phyloP scores from a whole-genome alignment of 2,797 vertebrate genomes.

The Sebastes alutus region DNA sequence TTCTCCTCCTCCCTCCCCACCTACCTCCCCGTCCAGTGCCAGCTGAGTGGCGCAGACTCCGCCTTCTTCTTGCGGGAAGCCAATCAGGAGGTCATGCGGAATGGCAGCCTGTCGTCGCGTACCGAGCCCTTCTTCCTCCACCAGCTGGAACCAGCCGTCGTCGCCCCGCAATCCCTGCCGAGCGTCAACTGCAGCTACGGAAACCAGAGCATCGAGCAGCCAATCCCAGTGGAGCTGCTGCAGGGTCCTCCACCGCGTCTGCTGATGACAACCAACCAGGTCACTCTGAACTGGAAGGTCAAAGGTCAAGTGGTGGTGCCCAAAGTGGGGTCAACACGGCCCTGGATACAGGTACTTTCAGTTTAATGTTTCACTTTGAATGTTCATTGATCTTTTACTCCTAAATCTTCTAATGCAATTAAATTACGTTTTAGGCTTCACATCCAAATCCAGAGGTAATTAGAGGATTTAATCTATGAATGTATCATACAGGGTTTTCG shows the following conservation, averaged over 20 bases:
- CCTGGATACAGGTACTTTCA: conserved; percentile 84
- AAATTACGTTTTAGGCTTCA: too few relatives aligned
- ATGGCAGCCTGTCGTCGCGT: conserved; percentile 90
- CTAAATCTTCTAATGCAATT: too few relatives aligned
- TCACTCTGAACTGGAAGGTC: conserved; percentile 92
- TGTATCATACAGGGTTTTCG: background rate
- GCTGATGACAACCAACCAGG: conserved; percentile 77
- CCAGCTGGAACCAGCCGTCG: conserved; percentile 75
- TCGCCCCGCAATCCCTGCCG: conserved; percentile 72
- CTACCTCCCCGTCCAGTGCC: conserved; percentile 88
- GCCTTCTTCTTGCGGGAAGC: conserved; percentile 93
- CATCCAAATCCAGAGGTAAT: background rate
- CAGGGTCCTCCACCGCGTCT: conserved; percentile 79
- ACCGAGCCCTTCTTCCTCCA: conserved; percentile 91
- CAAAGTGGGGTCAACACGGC: conserved; percentile 86
- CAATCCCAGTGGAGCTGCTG: conserved; percentile 86
- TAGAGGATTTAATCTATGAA: background rate
- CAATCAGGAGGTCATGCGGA: conserved; percentile 93
- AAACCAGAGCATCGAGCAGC: conserved; percentile 86
- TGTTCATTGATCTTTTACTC: background rate
- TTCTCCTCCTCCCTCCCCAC: conserved; percentile 91
- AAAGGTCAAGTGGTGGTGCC: conserved; percentile 89
- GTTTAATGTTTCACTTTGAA: background rate
- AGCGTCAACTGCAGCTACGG: conserved; percentile 91
- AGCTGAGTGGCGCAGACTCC: conserved; percentile 83